Percentiles rank a stretch among this genome's conserved stretches.
phyloP scores from a whole-genome alignment of 2,113 vertebrate genomes.

The Erythrocercus mccallii region DNA sequence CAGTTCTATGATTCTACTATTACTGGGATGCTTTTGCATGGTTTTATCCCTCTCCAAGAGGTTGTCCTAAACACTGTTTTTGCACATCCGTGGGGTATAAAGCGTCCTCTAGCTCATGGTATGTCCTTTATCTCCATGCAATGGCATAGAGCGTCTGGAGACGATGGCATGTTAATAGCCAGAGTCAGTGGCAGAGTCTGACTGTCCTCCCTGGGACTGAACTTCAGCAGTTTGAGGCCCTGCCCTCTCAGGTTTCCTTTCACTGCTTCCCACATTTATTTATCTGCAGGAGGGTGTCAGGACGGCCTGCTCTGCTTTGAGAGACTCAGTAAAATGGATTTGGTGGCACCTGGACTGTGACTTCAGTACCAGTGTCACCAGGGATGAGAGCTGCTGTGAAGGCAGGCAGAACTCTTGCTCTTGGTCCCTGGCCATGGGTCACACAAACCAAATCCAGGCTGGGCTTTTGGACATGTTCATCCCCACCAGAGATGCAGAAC shows the following conservation, averaged over 20 bases:
- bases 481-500: neutral
- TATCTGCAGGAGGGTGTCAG: neutral
- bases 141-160: neutral
- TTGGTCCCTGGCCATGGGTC: neutral
- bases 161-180: accelerated
- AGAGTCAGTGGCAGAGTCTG: neutral
- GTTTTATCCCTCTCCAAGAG: neutral
- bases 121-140: neutral
- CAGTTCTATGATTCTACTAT: neutral
- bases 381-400: neutral
- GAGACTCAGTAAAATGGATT: neutral
- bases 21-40: neutral
- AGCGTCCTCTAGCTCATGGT: too few relatives aligned
- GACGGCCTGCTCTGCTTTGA: neutral
- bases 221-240: neutral
- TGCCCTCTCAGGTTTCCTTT: neutral
- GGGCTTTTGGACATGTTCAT: neutral
- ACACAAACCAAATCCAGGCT: neutral
- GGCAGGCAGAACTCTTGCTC: neutral
- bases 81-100: neutral
- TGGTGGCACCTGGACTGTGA: neutral
- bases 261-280: neutral
- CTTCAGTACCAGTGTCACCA: neutral
- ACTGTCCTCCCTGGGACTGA: neutral
- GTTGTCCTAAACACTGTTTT: neutral